These are phyloP conservation scores for Epistrophe eligans DNA, from an alignment of 2,888 invertebrate genomes.

Conservation along the genomic window DNA sequence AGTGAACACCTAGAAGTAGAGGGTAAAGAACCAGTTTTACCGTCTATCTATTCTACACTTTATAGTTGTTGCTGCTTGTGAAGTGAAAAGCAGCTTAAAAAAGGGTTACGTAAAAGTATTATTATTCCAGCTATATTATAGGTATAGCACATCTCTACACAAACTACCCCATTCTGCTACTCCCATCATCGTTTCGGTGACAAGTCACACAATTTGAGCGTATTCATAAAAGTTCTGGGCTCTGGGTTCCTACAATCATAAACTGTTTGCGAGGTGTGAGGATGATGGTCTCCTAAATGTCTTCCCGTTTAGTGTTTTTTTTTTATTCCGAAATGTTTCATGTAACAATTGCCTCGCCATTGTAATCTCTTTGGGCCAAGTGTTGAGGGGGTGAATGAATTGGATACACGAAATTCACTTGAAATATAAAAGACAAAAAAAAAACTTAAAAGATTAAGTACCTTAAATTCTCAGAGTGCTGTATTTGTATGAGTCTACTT, in stretches of 20 bases:
- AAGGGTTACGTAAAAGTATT: conserved; percentile 55
- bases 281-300: conserved; percentile 23
- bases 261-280: conserved; percentile 36
- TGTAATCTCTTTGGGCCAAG: conserved; percentile 57
- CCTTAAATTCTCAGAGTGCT: background rate
- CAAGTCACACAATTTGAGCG: conserved; percentile 65
- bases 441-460: conserved; percentile 13
- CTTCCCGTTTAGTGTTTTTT: conserved; percentile 28
- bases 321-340: conserved; percentile 37
- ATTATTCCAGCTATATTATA: conserved; percentile 39
- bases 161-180: background rate
- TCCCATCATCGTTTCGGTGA: conserved; percentile 2
- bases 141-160: background rate
- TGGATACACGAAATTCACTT: conserved; percentile 34
- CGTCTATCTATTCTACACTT: conserved; percentile 17
- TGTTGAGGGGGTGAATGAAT: conserved; percentile 21
- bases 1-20: background rate
- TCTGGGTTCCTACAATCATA: conserved; percentile 2
- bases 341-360: conserved; percentile 58
- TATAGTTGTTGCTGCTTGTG: conserved; percentile 43
- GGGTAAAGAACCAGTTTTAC: conserved; percentile 16
- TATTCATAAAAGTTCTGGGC: conserved; percentile 57
- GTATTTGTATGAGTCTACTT: conserved; percentile 20
- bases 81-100: conserved; percentile 62
- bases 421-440: conserved; percentile 18